Evolutionary conservation across 2,888 invertebrate species (phyloP), one percentile per base, ranked within the genome.

Genomic region (Athripsodes cinereus): DNA sequence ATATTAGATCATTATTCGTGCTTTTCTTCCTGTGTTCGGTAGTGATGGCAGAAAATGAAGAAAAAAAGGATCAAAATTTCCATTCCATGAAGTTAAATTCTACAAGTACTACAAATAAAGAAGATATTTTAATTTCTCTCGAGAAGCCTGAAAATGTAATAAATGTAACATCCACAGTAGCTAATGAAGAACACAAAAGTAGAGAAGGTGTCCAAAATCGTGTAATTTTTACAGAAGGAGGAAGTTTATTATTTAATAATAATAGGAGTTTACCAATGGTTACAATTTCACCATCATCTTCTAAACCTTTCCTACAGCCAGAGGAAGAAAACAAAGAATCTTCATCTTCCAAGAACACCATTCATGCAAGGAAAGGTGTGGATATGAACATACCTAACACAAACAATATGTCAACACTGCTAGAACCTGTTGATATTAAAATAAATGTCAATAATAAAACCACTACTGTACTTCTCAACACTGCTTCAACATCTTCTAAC

Each of bases 331-430:
- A 16, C 8, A 22, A 46, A 51, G 52, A 21, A 10, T 48, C 53
- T 35, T 52, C 48, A 16, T 61, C 61, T 8, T 53, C 58, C 11
- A n/a, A n/a, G n/a, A n/a, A n/a, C n/a, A n/a, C n/a, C n/a, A 48
- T 55, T 10, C 58, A 55, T 19, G 48, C 52, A 10, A 61, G 58
- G 22, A 61, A 61, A 53, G 61, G 58, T 18, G 58, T 31, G 19
- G 22, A 50, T 21, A 48, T 13, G 18, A 6, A 47, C 19, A 26
- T 44, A 26, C 46, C 53, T 44, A 13, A 5, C 5, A 22, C 6
- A 35, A 22, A 20, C 13, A 53, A 53, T 11, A 20, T 31, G 18
- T 20, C 13, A 21, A 5, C 53, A 13, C 16, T n/a, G 40, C 34
- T 6, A 26, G 26, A 3, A 3, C 26, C 10, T 26, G 26, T 26